phyloP scores from a whole-genome alignment of 1,140 invertebrate genomes.

The Drosophila nasuta region DNA sequence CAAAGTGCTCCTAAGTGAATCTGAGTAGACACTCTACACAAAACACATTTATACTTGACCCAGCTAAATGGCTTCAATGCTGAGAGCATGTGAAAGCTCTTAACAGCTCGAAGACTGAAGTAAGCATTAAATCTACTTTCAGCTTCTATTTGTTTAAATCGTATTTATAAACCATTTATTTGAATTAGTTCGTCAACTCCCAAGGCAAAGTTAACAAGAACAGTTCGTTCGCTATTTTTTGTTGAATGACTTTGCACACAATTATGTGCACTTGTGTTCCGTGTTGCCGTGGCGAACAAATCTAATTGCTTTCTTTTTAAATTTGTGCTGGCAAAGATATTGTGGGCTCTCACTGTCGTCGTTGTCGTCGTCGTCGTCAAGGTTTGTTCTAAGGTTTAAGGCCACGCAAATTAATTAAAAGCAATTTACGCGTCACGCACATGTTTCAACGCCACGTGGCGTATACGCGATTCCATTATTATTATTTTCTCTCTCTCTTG shows the following conservation, averaged over 20 bases:
- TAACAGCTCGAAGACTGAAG: not conserved
- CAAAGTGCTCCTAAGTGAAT: conserved; percentile 33
- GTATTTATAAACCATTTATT: conserved; percentile 18
- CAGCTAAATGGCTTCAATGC: conserved; percentile 30
- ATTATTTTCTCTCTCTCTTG: conserved; percentile 8
- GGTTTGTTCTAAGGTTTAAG: conserved; percentile 54
- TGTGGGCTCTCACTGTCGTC: conserved; percentile 14
- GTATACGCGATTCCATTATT: conserved; percentile 61
- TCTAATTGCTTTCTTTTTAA: conserved; percentile 69
- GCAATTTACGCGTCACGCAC: conserved; percentile 70
- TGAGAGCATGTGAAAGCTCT: conserved; percentile 14
- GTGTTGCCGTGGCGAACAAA: conserved; percentile 32
- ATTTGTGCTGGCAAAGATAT: conserved; percentile 30
- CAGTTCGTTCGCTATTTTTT: not conserved
- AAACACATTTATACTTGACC: conserved; percentile 35
- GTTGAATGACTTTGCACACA: conserved; percentile 7
- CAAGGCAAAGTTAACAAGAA: not conserved
- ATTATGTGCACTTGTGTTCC: conserved; percentile 20
- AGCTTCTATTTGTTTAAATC: not conserved
- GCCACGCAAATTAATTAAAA: conserved; percentile 77
- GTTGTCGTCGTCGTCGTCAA: conserved; percentile 12
- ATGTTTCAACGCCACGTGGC: conserved; percentile 54
- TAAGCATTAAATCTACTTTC: conserved; percentile 10
- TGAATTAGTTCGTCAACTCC: conserved; percentile 3
- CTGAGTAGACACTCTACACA: conserved; percentile 6